Evolutionary conservation across 2,797 vertebrate genomes (phyloP).

Genomic region (Smutsia gigantea): DNA sequence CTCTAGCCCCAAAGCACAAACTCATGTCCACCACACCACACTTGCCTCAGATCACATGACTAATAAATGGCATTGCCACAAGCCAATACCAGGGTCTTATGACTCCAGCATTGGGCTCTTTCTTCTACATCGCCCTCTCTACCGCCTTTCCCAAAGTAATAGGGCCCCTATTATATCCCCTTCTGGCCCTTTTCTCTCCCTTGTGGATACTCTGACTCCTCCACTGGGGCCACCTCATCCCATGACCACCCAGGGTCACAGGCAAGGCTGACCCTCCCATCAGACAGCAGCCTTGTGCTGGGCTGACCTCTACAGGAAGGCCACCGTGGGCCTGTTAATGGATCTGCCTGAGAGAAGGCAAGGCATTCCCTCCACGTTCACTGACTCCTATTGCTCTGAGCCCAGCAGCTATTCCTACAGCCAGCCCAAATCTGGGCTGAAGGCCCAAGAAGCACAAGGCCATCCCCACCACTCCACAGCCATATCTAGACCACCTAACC

Average conservation of each 20-base stretch:
- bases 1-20: not conserved
- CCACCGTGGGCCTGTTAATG: not conserved
- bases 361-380: not conserved
- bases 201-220: not conserved
- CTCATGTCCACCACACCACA: fast-evolving
- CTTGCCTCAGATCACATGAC: not conserved
- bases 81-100: not conserved
- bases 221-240: not conserved
- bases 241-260: not conserved
- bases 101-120: not conserved
- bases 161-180: not conserved
- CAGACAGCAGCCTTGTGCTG: not conserved
- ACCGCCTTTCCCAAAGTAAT: not conserved
- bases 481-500: not conserved
- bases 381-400: not conserved
- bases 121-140: not conserved
- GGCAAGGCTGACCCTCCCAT: not conserved
- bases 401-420: not conserved
- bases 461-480: not conserved
- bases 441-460: not conserved
- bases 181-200: not conserved
- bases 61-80: not conserved
- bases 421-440: not conserved
- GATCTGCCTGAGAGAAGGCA: not conserved
- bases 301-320: not conserved